A percentile compares a stretch with the other conserved stretches of the same genome.
Conservation (phyloP, 1,140 invertebrate genomes). For the Eurosta solidaginis region DNA sequence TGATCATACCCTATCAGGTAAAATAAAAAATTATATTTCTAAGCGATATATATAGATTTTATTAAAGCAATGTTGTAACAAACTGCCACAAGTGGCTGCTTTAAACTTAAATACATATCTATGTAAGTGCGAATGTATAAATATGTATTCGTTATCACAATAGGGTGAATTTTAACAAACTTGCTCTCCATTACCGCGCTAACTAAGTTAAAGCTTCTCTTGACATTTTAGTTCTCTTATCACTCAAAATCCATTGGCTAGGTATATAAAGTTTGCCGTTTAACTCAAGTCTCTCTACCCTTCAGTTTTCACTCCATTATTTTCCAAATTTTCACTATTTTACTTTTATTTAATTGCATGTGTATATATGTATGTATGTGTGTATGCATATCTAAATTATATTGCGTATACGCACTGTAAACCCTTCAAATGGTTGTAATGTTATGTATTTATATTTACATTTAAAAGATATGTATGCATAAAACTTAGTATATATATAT, state of each 20-base stretch:
- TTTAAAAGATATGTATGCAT: background rate
- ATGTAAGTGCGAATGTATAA: background rate
- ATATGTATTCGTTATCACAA: background rate
- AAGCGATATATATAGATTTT: background rate
- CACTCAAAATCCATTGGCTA: too few relatives aligned
- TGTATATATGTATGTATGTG: background rate
- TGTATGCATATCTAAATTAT: background rate
- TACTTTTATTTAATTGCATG: background rate
- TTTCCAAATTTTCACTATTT: background rate
- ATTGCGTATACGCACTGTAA: background rate
- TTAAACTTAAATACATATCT: background rate
- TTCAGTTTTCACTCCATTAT: background rate
- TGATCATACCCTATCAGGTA: too few relatives aligned
- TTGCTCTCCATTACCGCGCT: too few relatives aligned
- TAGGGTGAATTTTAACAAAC: background rate
- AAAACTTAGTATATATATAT: background rate
- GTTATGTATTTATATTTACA: background rate
- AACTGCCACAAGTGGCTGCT: slow-evolving; percentile 21
- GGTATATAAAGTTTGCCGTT: background rate
- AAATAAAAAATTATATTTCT: too few relatives aligned
- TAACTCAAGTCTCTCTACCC: background rate
- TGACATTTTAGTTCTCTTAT: background rate
- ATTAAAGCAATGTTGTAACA: background rate
- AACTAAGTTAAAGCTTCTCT: too few relatives aligned
- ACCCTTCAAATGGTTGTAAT: background rate